Evolutionary conservation across 2,113 vertebrate species (phyloP), one percentile per base, ranked within the genome.

Genomic region (Hippocampus zosterae): DNA sequence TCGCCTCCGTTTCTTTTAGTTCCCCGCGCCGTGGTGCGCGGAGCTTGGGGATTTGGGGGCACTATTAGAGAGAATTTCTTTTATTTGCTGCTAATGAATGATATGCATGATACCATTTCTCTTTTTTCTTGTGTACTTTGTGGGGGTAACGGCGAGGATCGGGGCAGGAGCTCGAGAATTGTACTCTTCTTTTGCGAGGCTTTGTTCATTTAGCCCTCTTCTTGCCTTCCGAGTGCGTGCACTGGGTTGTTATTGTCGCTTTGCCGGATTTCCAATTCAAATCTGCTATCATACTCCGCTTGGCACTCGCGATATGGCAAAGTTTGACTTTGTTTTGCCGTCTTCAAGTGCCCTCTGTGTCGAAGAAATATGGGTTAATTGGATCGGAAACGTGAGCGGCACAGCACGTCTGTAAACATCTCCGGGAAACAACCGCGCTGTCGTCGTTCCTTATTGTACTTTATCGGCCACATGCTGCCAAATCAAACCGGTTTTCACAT

Each of bases 21-120:
- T 88, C 87, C 88, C 90, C 82, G 84, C 87, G 85, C 87, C 79
- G 84, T 86, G 87, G 90, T 92, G 91, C 93, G 83, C 68, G 92
- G 93, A 94, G 95, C 92, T 92, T 75, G 68, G 92, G 93, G 94
- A 94, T 85, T 48, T 73, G 88, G 86, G 89, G 85, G 87, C 85
- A 92, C 92, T 85, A 87, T 93, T 93, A 94, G 92, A 92, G 86
- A 84, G 84, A 90, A 89, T 92, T 93, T 92, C 88, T 93, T 94
- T 92, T 94, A 93, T 96, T 92, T 93, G 88, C 89, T 85, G 82
- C 90, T 93, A 93, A 93, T 92, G 91, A 93, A 92, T 91, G 89
- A 90, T 92, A 90, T 92, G 90, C 91, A 88, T 87, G 88, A 74
- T 86, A 75, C 88, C 90, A 81, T 91, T 87, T 68, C 84, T 70